Base-by-base conservation (phyloP, 2,888 invertebrate genomes). In the Parnassius smintheus region DNA sequence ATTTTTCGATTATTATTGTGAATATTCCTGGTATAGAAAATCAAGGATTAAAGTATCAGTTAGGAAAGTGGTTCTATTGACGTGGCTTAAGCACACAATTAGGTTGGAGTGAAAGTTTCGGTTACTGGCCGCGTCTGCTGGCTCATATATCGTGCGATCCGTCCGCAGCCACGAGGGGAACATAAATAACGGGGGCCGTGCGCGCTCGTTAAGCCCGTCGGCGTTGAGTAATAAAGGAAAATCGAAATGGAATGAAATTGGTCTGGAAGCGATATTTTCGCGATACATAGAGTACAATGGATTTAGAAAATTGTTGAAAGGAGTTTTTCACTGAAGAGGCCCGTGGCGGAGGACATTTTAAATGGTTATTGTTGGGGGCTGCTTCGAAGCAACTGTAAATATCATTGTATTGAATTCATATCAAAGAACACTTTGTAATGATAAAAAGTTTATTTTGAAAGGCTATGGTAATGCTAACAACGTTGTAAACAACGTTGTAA, bases 231-330 rank as follows among this genome's bases (percentile, higher is more conserved):
- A 91, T 91, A 91, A 91, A 91, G 89, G 91, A 90, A 91, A 91
- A 91, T 91, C 91, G 91, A 91, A 91, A 91, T 88, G 89, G 86
- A 91, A 91, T 90, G 88, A 91, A 91, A 91, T 90, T 90, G 91
- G 90, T 82, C 83, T 87, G 84, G 85, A 87, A 71, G 85, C 86
- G 85, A 90, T 89, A 89, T 86, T 88, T 87, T 86, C 82, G 79
- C 84, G 85, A 88, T 86, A 90, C 80, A 81, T 78, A 74, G 78
- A 82, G 75, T 70, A 86, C 85, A 85, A 87, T 85, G 82, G 85
- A 83, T 85, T 88, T 87, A 88, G 86, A 88, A 86, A 83, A 82
- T 80, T 76, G 83, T 75, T 80, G 82, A 83, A 85, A 83, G 83
- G 77, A 84, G 73, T 76, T 75, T 78, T 81, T 81, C 80, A 79